A percentile compares a stretch with the other conserved stretches of the same genome.
Evolutionary conservation across 2,888 invertebrate species (phyloP).

Genomic region (Drosophila demipolita): DNA sequence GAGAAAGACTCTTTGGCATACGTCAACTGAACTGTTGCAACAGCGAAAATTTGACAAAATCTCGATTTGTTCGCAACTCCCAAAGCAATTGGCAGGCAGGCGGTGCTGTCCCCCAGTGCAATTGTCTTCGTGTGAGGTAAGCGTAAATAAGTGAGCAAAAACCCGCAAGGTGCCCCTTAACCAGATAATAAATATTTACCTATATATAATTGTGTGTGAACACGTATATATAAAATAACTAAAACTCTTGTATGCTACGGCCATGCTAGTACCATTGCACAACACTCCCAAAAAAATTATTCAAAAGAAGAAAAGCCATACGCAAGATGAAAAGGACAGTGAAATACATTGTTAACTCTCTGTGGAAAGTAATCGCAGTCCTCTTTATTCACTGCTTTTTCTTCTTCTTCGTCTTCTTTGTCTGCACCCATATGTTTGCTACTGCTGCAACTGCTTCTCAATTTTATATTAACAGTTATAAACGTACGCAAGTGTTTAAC

Average conservation of each 20-base stretch:
- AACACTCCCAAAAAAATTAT: not conserved
- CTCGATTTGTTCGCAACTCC: slow-evolving; percentile 6
- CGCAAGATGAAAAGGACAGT: slow-evolving; percentile 2
- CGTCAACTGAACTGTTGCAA: not conserved
- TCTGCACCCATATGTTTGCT: not conserved
- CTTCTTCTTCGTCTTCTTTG: not conserved
- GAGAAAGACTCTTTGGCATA: not conserved
- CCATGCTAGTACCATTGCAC: slow-evolving; percentile 11
- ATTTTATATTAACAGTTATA: slow-evolving; percentile 3
- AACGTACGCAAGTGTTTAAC: not conserved
- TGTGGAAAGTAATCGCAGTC: not conserved
- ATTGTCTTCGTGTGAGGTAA: slow-evolving; percentile 52
- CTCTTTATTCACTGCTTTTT: not conserved
- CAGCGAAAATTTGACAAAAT: slow-evolving; percentile 9
- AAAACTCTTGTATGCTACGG: not conserved
- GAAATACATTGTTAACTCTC: not conserved
- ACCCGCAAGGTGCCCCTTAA: slow-evolving; percentile 22
- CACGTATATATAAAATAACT: slow-evolving; percentile 1
- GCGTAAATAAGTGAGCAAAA: slow-evolving; percentile 45
- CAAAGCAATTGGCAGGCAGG: slow-evolving; percentile 28
- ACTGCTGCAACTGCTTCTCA: not conserved
- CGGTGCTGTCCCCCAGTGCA: slow-evolving; percentile 33
- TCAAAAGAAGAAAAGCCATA: not conserved
- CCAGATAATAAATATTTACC: slow-evolving; percentile 43
- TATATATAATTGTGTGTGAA: not conserved